Evolutionary conservation across 2,113 vertebrate species (phyloP), one percentile per base, ranked within the genome.

Genomic region (Anser brachyrhynchus): DNA sequence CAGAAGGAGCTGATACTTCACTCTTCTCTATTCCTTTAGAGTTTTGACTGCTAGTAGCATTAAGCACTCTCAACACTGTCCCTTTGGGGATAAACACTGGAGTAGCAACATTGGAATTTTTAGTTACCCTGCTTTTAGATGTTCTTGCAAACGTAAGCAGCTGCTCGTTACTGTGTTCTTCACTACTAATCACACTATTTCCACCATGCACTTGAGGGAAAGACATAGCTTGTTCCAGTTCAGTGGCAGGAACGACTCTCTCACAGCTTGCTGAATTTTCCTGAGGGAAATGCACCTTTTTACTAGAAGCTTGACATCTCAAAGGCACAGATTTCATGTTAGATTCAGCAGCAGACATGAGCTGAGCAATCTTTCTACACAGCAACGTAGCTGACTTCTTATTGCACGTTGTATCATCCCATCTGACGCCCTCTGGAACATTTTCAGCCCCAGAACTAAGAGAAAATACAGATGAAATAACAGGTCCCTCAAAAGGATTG

Each of bases 381-480:
- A 98, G 62, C 55, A 98, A 61, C 0, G 96, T 93, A 57, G 97
- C 92, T 8, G 97, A 97, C 55, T 97, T 97, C 62, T 97, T 98
- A 85, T 49, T 98, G 58, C 61, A 80, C 0, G 84, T 89, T 64
- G 87, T 79, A 51, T 97, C 89, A 79, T 97, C 98, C 96, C 98
- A 98, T 69, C 97, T 97, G 71, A 99, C 91, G 41, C 97, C 83
- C 64, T 98, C 98, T 44, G 98, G 98, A 44, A 97, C 90, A 0
- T 98, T 97, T 87, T 98, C 97, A 13, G 98, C 89, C n/a, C 98
- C 98, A 51, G 98, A 97, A 87, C 99, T 98, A 71, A 99, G 97
- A 29, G 99, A 99, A 97, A 99, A 99, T 10, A 99, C 99, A 19
- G 99, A 99, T 0, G 99, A 99, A 97, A 99, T 99, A 67, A 99